Base-by-base conservation (phyloP, 2,888 invertebrate species). In the Leptopilina myrica region DNA sequence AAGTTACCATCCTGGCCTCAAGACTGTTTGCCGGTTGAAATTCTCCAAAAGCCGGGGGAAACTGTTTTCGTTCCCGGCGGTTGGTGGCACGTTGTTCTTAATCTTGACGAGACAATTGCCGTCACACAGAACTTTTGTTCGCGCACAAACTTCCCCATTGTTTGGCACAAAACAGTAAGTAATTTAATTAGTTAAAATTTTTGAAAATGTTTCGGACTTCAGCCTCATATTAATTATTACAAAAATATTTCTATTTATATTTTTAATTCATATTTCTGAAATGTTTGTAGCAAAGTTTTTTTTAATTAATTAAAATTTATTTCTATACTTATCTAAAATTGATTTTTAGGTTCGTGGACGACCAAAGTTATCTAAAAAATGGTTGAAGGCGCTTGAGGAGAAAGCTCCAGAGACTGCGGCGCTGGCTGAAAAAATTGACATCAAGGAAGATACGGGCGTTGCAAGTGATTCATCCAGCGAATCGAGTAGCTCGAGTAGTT, bases 41-140 rank as follows among this genome's bases (percentile, higher is more conserved):
- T 99, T 86, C 93, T 99, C 6, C 99, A 99, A 92, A 95, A 95
- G 87, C 98, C 99, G 14, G 99, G 99, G 26, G 99, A 99, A 91
- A 99, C 99, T 5, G 98, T 99, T 49, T 99, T 98, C 93, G 98
- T 99, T 78, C 99, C 99, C 11, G 98, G 98, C 20, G 99, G 99
- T 11, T 99, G 99, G 99, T 99, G 99, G 99, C 99, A 99, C 92
- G 99, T 99, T 26, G 99, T 99, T 14, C 93, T 99, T 49, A 99
- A 99, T 92, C 93, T 99, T 82, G 98, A 99, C 89, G 95, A 96
- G 83, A 99, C 99, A 0, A 96, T 99, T 69, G 99, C 99, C 12
- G 97, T 99, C 15, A 99, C 99, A 0, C 99, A 99, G 91, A 99
- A 99, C 92, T 99, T 99, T 92, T 97, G 97, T 91, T 98, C 98